Evolutionary conservation across 1,140 invertebrate species (phyloP), one percentile per base, ranked within the genome.

Genomic region (Schlechtendalia chinensis): DNA sequence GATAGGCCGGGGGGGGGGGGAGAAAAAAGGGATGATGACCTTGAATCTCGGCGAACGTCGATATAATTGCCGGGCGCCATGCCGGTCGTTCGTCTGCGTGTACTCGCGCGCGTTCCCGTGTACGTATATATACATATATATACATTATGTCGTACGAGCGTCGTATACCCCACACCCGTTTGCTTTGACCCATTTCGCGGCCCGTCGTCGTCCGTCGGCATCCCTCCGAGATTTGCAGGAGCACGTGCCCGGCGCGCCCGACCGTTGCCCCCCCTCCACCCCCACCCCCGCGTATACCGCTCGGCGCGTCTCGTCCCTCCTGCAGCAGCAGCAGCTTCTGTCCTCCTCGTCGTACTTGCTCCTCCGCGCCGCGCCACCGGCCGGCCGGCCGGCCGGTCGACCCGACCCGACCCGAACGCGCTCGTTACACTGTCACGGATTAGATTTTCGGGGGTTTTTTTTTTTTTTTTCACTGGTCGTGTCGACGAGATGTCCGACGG

Each of bases 1-100:
- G 32, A 4, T 39, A 39, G 3, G 32, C 8, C 8, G 32, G 32
- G 3, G 47, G 5, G 47, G 47, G 1, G 5, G 47, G 17, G 5
- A 17, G 6, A 0, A 17, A 8, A 19, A 12, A 50, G 5, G 17
- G 10, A 11, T 27, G 27, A 32, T 1, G 29, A 17, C 75, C 75
- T 79, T 79, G 75, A 79, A 79, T 79, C 39, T 79, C 65, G 27
- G 27, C 17, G 39, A 61, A 63, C 75, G 75, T 79, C 75, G 75
- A 79, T 79, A 61, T 79, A 79, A 79, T 79, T 79, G 75, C 75
- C 75, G 58, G 75, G 75, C 75, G 75, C 75, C 75, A 79, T 5
- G 54, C 75, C 58, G 32, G 58, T 79, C 75, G 58, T 79, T 61
- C 45, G 75, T 79, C 75, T 79, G 75, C n/a, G n/a, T 11, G 22